Percentiles rank a stretch among this genome's conserved stretches.
These are phyloP conservation scores for Misgurnus mizolepis DNA, from an alignment of 2,113 vertebrate species.

Conservation along the genomic window DNA sequence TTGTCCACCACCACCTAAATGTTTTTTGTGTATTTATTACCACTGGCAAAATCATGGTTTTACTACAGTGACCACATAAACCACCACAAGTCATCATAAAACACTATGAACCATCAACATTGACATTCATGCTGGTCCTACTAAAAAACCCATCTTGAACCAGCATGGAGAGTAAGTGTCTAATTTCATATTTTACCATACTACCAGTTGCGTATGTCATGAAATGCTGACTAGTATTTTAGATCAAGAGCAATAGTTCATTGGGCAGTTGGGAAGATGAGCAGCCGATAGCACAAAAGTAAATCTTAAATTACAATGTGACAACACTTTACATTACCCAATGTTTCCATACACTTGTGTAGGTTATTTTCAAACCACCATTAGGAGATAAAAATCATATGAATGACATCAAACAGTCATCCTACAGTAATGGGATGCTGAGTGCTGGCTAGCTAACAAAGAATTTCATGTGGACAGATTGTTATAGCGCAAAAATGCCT, in stretches of 20 bases:
- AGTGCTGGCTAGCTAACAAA: slow-evolving; percentile 9
- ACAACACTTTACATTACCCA: slow-evolving; percentile 47
- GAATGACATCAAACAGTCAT: slow-evolving; percentile 31
- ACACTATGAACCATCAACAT: too few species aligned
- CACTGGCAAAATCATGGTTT: too few species aligned
- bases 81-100: too few species aligned
- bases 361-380: slow-evolving; percentile 13
- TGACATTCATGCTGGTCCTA: too few species aligned
- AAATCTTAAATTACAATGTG: slow-evolving; percentile 45
- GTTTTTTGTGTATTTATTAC: too few species aligned
- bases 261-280: slow-evolving; percentile 48
- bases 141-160: too few species aligned
- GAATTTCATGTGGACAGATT: slow-evolving; percentile 36
- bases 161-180: neutral
- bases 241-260: slow-evolving; percentile 38
- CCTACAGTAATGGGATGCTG: slow-evolving; percentile 11
- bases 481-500: slow-evolving; percentile 34
- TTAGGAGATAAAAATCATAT: slow-evolving; percentile 19
- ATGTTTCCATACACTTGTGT: slow-evolving; percentile 41
- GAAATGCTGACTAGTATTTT: slow-evolving; percentile 41
- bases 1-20: too few species aligned
- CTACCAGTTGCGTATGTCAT: slow-evolving; percentile 4
- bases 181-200: neutral
- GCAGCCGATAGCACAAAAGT: slow-evolving; percentile 45
- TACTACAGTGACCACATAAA: too few species aligned